phyloP scores from a whole-genome alignment of 1,140 invertebrate genomes.

The Heliconius congener region DNA sequence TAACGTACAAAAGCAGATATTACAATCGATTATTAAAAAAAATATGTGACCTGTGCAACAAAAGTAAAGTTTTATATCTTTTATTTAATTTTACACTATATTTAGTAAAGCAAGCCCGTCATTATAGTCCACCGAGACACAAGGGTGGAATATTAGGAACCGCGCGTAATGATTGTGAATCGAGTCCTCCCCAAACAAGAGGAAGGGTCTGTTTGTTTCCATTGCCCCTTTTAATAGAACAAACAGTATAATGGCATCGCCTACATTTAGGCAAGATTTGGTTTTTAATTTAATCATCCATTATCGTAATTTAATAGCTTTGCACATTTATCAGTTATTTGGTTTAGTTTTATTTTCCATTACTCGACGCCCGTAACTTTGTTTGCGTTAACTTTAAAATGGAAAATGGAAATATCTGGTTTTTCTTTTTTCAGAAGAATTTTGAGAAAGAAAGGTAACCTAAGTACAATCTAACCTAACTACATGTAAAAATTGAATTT shows the following conservation, averaged over 20 bases:
- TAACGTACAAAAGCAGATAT: no score
- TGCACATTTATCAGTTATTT: conserved; percentile 20
- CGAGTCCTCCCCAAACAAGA: conserved; percentile 50
- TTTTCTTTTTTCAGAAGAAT: no score
- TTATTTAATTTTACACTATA: background rate
- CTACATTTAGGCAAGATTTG: conserved; percentile 53
- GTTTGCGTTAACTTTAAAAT: background rate
- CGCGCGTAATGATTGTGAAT: conserved; percentile 39
- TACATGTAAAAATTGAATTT: no score
- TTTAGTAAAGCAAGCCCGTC: background rate
- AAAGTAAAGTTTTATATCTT: no score
- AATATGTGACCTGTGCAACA: no score
- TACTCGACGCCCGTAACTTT: background rate
- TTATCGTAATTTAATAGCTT: conserved; percentile 50
- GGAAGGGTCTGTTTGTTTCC: conserved; percentile 62
- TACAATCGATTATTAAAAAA: no score
- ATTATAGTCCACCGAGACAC: background rate
- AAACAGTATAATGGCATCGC: conserved; percentile 65
- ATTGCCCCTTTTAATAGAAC: conserved; percentile 72
- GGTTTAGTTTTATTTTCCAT: background rate
- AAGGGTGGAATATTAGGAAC: conserved; percentile 1
- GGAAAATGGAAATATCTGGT: no score
- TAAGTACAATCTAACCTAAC: no score
- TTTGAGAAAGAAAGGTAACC: no score
- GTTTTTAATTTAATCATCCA: conserved; percentile 53